phyloP scores from a whole-genome alignment of 2,888 invertebrate species.

The Pollenia amentaria region DNA sequence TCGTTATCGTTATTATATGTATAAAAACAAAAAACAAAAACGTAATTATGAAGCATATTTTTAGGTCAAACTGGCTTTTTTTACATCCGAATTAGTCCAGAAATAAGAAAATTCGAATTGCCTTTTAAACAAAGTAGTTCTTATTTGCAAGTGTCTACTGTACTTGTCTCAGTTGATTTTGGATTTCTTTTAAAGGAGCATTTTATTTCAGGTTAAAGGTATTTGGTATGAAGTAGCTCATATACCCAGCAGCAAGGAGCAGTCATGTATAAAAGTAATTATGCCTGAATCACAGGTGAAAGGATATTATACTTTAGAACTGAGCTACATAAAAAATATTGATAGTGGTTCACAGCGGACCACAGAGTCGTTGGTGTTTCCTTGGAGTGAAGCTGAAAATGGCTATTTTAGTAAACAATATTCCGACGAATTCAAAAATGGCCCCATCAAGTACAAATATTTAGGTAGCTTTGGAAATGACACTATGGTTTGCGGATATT shows the following conservation, averaged over 20 bases:
- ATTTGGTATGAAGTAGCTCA: conserved; percentile 76
- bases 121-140: no score
- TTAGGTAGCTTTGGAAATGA: conserved; percentile 50
- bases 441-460: conserved; percentile 75
- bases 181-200: background rate
- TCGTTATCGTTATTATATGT: no score
- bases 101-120: no score
- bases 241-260: conserved; percentile 66
- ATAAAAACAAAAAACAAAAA: background rate
- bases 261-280: conserved; percentile 73
- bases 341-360: conserved; percentile 59
- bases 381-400: conserved; percentile 74
- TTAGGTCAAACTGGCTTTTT: no score
- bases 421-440: background rate
- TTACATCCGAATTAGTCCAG: no score
- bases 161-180: no score
- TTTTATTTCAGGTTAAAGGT: conserved; percentile 72
- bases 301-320: conserved; percentile 57
- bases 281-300: conserved; percentile 35
- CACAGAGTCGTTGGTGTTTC: conserved; percentile 74
- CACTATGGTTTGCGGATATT: conserved; percentile 76
- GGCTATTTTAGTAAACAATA: conserved; percentile 75
- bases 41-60: no score
- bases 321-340: conserved; percentile 76
- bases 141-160: no score